phyloP scores from a whole-genome alignment of 2,797 vertebrate species.

The Enteromius radiatus region DNA sequence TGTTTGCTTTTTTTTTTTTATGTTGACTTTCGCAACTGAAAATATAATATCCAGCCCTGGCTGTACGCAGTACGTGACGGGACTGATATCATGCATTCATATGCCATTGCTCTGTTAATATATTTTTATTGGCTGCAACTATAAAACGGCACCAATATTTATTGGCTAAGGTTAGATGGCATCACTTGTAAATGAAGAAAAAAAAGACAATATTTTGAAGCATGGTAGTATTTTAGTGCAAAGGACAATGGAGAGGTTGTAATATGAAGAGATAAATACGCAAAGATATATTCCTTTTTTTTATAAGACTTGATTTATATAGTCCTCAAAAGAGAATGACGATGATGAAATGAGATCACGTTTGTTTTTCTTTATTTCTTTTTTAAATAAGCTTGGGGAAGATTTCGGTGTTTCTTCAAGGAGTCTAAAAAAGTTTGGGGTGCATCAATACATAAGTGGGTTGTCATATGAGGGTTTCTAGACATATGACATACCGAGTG shows the following conservation, averaged over 20 bases:
- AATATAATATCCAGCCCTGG: slow-evolving; percentile 43
- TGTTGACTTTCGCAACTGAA: slow-evolving; percentile 52
- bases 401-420: slow-evolving; percentile 30
- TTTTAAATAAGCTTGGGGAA: slow-evolving; percentile 41
- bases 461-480: slow-evolving; percentile 12
- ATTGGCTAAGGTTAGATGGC: slow-evolving; percentile 54
- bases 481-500: not conserved
- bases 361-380: slow-evolving; percentile 16
- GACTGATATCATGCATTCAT: slow-evolving; percentile 59
- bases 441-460: slow-evolving; percentile 45
- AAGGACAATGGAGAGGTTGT: slow-evolving; percentile 60
- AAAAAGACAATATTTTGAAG: slow-evolving; percentile 64
- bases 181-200: slow-evolving; percentile 55
- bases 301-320: slow-evolving; percentile 43
- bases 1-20: slow-evolving; percentile 59
- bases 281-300: slow-evolving; percentile 49
- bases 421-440: slow-evolving; percentile 44
- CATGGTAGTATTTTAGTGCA: slow-evolving; percentile 69
- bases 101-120: slow-evolving; percentile 63
- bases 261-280: slow-evolving; percentile 51
- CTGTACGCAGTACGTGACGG: slow-evolving; percentile 58
- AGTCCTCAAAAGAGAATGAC: slow-evolving; percentile 48
- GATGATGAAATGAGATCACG: not conserved
- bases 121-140: slow-evolving; percentile 63
- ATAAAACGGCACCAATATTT: slow-evolving; percentile 59